These are phyloP conservation scores for Ctenopoma kingsleyae DNA, from an alignment of 2,797 vertebrate genomes.

Conservation along the genomic window DNA sequence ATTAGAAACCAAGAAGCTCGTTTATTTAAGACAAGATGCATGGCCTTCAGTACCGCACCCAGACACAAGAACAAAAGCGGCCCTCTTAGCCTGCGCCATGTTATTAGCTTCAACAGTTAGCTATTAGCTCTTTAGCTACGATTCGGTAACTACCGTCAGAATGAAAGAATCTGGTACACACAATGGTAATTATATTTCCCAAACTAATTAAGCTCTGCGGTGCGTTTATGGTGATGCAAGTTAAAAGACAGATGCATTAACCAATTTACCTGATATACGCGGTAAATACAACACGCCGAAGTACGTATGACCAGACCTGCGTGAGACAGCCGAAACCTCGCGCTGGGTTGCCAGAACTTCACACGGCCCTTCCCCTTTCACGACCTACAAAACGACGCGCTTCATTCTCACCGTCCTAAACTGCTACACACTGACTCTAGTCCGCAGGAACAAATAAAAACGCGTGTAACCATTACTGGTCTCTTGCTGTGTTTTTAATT, in stretches of 20 bases:
- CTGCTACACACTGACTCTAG: neutral
- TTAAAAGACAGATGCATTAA: rapidly evolving
- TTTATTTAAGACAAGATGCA: neutral
- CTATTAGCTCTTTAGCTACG: constrained; percentile 47
- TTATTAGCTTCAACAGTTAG: constrained; percentile 52
- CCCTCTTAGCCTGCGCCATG: constrained; percentile 75
- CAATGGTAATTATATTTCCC: rapidly evolving
- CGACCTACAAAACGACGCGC: neutral
- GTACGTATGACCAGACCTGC: constrained; percentile 54
- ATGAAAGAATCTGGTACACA: rapidly evolving
- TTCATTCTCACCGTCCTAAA: neutral
- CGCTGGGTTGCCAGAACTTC: constrained; percentile 67
- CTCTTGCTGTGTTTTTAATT: neutral
- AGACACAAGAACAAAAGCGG: constrained; percentile 81
- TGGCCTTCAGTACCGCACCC: constrained; percentile 65
- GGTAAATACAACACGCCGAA: constrained; percentile 60
- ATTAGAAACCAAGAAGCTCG: rapidly evolving
- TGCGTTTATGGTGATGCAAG: rapidly evolving
- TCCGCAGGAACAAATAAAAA: neutral
- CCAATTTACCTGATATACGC: constrained; percentile 62
- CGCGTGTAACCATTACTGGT: rapidly evolving
- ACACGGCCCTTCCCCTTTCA: constrained; percentile 26
- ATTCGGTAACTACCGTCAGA: neutral
- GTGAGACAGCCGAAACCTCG: constrained; percentile 61
- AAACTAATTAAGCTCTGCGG: rapidly evolving